These are phyloP conservation scores for Patagioenas fasciata DNA, from an alignment of 2,113 vertebrate species.

Conservation along the genomic window DNA sequence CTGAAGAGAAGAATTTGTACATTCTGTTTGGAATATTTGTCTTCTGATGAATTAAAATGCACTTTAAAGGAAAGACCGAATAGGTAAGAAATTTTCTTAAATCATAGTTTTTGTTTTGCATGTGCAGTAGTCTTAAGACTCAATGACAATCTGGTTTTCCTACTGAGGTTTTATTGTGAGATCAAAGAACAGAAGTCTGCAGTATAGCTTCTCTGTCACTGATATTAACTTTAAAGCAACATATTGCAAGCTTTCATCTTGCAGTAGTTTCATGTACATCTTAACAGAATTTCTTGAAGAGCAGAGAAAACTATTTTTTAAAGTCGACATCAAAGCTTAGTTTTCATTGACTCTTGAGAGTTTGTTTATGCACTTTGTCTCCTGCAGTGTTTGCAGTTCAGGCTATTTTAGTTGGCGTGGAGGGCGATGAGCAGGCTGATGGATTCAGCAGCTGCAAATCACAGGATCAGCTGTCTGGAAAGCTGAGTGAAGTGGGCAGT, in stretches of 20 bases:
- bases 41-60: background rate
- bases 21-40: background rate
- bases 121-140: background rate
- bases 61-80: background rate
- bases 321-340: background rate
- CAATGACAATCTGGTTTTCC: background rate
- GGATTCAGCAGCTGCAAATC: slow-evolving; percentile 57
- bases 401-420: slow-evolving; percentile 13
- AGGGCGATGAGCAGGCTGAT: background rate
- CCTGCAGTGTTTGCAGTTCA: background rate
- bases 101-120: background rate
- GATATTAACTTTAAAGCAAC: background rate
- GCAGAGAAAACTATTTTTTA: background rate
- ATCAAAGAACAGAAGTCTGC: slow-evolving; percentile 41
- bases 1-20: background rate
- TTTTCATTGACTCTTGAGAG: background rate
- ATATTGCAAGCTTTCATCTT: slow-evolving; percentile 5
- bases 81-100: background rate
- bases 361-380: slow-evolving; percentile 30
- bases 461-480: slow-evolving; percentile 39
- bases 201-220: background rate
- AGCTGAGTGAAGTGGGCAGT: slow-evolving; percentile 54
- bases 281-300: background rate
- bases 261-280: background rate
- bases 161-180: background rate